Evolutionary conservation across 92 coral and sea anemone genomes (phyloP).

Genomic region (Actinostola sp.): DNA sequence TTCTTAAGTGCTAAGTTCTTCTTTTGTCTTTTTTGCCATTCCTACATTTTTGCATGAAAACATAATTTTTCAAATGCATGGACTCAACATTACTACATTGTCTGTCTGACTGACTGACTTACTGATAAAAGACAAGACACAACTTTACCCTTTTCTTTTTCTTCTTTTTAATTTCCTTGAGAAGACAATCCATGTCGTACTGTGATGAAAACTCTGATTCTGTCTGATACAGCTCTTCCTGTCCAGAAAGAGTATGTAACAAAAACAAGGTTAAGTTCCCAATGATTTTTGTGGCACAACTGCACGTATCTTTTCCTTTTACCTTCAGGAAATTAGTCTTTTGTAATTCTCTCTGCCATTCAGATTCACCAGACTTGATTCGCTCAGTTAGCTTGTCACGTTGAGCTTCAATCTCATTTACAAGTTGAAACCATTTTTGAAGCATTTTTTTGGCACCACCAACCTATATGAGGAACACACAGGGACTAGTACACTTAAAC

Average conservation of each 20-base stretch:
- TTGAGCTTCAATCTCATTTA: conserved; percentile 61
- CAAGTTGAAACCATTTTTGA: conserved; percentile 63
- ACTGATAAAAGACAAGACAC: not conserved
- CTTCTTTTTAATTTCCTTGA: conserved; percentile 56
- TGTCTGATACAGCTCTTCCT: conserved; percentile 69
- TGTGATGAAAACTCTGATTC: conserved; percentile 57
- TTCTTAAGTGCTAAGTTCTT: conserved; percentile 40
- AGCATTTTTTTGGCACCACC: conserved; percentile 75
- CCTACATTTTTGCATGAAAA: too few relatives aligned
- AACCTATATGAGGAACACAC: conserved; percentile 46
- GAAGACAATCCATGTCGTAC: conserved; percentile 52
- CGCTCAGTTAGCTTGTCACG: conserved; percentile 62
- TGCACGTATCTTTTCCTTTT: too few relatives aligned
- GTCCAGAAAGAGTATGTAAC: not conserved
- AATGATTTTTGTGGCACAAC: too few relatives aligned
- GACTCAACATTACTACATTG: not conserved
- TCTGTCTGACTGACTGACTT: too few relatives aligned
- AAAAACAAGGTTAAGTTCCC: not conserved
- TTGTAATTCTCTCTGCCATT: conserved; percentile 63
- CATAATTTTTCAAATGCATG: not conserved
- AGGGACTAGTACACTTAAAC: not conserved
- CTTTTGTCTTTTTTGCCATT: conserved; percentile 64
- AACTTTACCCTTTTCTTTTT: conserved; percentile 81
- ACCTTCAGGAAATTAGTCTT: conserved; percentile 68
- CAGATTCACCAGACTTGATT: conserved; percentile 35